Evolutionary conservation across 1,140 invertebrate species (phyloP), one percentile per base, ranked within the genome.

Genomic region (Oncopeltus fasciatus): DNA sequence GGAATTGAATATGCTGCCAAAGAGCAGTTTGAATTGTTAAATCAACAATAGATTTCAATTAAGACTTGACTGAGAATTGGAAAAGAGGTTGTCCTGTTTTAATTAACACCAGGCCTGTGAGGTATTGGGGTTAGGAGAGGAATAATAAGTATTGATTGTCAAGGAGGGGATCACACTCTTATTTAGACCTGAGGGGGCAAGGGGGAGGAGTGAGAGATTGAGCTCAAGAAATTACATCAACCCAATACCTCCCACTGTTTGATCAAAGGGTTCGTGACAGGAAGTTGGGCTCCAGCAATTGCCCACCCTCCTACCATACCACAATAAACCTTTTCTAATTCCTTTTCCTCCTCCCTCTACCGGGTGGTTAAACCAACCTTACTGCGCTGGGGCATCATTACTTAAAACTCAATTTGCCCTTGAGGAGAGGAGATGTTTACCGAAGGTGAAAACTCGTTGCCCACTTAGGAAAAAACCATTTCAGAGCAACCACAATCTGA

Each of bases 141-240:
- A 57, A 57, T 57, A 57, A 57, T 57, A 57, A 57, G 56, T 57
- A 57, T 57, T 57, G 56, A 57, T 57, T 57, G 27, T n/a, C n/a
- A n/a, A n/a, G n/a, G 16, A 57, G 18, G 18, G n/a, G 56, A 57
- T 57, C 56, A 57, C 56, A 57, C 56, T 38, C 56, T 57, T 57
- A 57, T 57, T 57, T 57, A 57, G 31, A 14, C 49, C 21, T 53
- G 49, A 20, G 20, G 49, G 26, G 49, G 24, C 49, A 16, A 24
- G 26, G 49, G 24, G 49, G 49, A 53, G 26, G 21, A 26, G 26
- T 18, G 49, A 24, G 14, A 53, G 24, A 18, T 53, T 18, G 31
- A 14, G 31, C 47, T 49, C 21, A 57, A 57, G 56, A 57, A 57
- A 57, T 57, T 57, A 57, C 56, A 57, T 31, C 14, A 38, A 57